Evolutionary conservation across 1,140 invertebrate species (phyloP).

Genomic region (Ptiloglossa arizonensis): DNA sequence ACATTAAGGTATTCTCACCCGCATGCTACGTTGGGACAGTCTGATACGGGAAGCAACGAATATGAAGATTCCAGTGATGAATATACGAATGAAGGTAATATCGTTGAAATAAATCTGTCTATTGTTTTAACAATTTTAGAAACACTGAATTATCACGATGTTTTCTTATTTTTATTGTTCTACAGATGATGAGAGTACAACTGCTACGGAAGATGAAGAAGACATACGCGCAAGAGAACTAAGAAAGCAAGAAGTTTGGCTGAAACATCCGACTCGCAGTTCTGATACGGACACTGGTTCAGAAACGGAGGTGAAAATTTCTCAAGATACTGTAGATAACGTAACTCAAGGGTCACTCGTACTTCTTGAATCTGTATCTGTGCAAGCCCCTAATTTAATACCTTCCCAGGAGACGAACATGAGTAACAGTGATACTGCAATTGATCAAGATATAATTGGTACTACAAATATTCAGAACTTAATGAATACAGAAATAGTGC

Average conservation of each 20-base stretch:
- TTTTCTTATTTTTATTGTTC: not conserved
- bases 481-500: conserved; percentile 2
- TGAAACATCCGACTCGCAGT: conserved; percentile 84
- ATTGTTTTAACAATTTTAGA: not conserved
- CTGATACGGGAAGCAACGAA: conserved; percentile 81
- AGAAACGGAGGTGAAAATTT: conserved; percentile 88
- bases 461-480: not conserved
- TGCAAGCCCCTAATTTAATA: conserved; percentile 32
- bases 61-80: conserved; percentile 85
- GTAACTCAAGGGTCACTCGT: conserved; percentile 46
- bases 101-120: not conserved
- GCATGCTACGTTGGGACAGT: conserved; percentile 73
- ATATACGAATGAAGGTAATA: conserved; percentile 85
- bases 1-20: conserved; percentile 82
- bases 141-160: not conserved
- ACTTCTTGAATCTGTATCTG: conserved; percentile 26
- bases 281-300: conserved; percentile 87
- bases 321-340: conserved; percentile 66
- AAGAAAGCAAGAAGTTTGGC: conserved; percentile 86
- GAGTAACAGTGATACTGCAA: conserved; percentile 28
- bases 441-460: conserved; percentile 6
- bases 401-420: conserved; percentile 14
- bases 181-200: conserved; percentile 86
- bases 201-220: conserved; percentile 88
- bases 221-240: conserved; percentile 86